Evolutionary conservation across 30 jellyfish, hydroid and myxozoan species (phyloP).

Genomic region (Haliclystus octoradiatus): DNA sequence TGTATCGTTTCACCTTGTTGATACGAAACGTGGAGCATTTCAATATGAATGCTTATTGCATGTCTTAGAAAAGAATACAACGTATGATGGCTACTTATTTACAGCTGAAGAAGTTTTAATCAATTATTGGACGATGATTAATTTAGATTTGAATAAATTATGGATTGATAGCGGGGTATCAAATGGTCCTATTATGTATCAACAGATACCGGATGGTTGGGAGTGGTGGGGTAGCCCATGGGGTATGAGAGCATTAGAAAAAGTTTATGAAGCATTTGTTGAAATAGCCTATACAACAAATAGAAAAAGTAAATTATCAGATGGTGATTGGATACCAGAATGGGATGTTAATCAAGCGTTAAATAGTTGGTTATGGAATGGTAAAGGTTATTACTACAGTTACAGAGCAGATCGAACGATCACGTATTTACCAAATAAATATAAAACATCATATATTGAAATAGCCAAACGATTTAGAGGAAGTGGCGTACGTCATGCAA

Average conservation of each 20-base stretch:
- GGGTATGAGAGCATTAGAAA: constrained; percentile 91
- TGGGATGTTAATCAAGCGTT: constrained; percentile 76
- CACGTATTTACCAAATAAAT: constrained; percentile 41
- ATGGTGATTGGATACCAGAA: constrained; percentile 84
- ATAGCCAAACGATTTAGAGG: constrained; percentile 64
- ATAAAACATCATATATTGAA: constrained; percentile 11
- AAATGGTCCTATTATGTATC: constrained; percentile 69
- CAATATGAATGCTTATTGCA: constrained; percentile 76
- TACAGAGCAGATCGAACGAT: constrained; percentile 50
- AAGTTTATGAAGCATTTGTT: constrained; percentile 69
- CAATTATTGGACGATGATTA: constrained; percentile 47
- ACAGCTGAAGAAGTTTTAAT: constrained; percentile 59
- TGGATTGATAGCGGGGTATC: constrained; percentile 48
- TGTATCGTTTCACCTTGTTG: constrained; percentile 23
- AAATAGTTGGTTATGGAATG: constrained; percentile 89
- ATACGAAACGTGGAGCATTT: constrained; percentile 83
- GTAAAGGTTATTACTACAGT: constrained; percentile 60
- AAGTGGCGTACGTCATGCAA: constrained; percentile 90
- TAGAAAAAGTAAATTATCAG: constrained; percentile 53
- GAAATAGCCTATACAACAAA: constrained; percentile 53
- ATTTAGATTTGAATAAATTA: constrained; percentile 21
- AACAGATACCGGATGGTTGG: constrained; percentile 65
- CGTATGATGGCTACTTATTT: constrained; percentile 64
- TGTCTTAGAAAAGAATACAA: constrained; percentile 34
- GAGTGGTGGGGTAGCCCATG: constrained; percentile 99